Evolutionary conservation across 2,113 vertebrate species (phyloP), one percentile per base, ranked within the genome.

Genomic region (Ia io): DNA sequence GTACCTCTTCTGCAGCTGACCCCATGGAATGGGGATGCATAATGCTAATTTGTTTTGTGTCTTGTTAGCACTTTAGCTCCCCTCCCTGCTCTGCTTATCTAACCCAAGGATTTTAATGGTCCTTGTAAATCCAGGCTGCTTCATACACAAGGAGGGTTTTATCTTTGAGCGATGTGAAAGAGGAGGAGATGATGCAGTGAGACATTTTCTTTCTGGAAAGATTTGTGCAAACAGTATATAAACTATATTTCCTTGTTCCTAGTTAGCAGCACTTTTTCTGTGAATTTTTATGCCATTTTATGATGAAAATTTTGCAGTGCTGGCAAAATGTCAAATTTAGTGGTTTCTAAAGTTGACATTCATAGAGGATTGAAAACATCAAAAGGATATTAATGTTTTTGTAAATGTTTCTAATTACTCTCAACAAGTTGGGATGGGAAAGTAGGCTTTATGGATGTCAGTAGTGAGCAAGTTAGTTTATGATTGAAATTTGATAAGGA

Each of bases 241-340:
- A 92, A 91, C 79, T 74, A 28, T 47, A 42, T 77, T 89, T 96
- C 35, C 53, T 63, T 87, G 49, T 92, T 96, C n/a, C 59, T 88
- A 18, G 37, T 88, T 91, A 91, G n/a, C 47, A 84, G 47, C 35
- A 42, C 53, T 69, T 78, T 97, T 97, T 95, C 83, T 93, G 71
- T 97, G 87, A 97, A 85, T 95, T 80, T 96, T 95, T 89, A 86
- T 91, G 69, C 96, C 91, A 96, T 94, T 97, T 95, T 93, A 93
- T 96, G 93, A 93, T 98, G 84, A 95, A 97, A 95, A 97, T 59
- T 95, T 65, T 97, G 82, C 88, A 97, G 25, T 88, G 51, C 89
- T 97, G 94, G 59, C 85, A 98, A 96, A 97, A 97, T 74, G 35
- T 96, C 84, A 97, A 73, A 90, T 91, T 94, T 96, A 90, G 86